A percentile compares a stretch with the other conserved stretches of the same genome.
phyloP scores from a whole-genome alignment of 2,797 vertebrate species.

The Spinus olivaceus region DNA sequence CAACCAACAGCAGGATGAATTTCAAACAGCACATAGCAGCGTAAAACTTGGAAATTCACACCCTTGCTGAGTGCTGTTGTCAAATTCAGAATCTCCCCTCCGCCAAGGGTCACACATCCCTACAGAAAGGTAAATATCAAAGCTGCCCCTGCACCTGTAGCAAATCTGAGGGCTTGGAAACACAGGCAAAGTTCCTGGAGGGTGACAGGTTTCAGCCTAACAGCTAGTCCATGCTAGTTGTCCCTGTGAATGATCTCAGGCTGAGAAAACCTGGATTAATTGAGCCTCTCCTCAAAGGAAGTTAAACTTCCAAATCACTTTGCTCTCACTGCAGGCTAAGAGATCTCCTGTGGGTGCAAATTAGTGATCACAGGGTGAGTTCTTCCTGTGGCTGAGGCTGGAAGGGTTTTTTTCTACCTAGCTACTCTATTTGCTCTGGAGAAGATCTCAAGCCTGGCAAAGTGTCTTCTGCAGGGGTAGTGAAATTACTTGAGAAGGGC shows the following conservation, averaged over 20 bases:
- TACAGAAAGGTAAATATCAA: neutral
- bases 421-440: neutral
- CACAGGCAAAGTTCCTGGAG: neutral
- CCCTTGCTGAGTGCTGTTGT: conserved; percentile 44
- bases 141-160: neutral
- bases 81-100: neutral
- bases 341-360: neutral
- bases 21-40: neutral
- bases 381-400: neutral
- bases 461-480: neutral
- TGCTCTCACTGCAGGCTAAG: neutral
- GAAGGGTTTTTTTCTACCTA: neutral
- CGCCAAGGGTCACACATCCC: neutral
- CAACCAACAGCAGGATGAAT: conserved; percentile 21
- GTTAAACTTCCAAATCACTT: neutral
- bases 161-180: neutral
- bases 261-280: neutral
- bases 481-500: neutral
- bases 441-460: neutral
- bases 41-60: conserved; percentile 52
- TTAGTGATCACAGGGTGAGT: neutral
- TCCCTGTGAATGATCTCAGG: neutral
- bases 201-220: neutral
- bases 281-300: neutral
- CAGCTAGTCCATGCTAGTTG: neutral